Evolutionary conservation across 2,888 invertebrate species (phyloP), one percentile per base, ranked within the genome.

Genomic region (Xylota sylvarum): DNA sequence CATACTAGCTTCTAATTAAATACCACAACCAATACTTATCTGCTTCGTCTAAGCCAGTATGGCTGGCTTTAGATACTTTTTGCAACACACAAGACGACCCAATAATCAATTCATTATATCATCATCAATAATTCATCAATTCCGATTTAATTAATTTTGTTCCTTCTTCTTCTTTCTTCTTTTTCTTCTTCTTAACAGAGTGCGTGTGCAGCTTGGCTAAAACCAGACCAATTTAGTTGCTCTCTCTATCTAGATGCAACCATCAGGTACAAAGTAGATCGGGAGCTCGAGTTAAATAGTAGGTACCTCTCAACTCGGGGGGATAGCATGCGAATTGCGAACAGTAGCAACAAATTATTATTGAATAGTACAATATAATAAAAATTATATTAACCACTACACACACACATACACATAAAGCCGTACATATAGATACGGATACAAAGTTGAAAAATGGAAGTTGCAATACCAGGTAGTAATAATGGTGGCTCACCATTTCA

Each of bases 401-500:
- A 37, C 55, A 60, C 23, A 78, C 17, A 56, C 35, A 70, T 23
- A 48, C 48, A 72, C 1, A 35, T 35, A 35, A 40, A 46, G 30
- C 1, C 5, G 43, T 2, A 80, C 43, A 14, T 12, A 62, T 10
- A 43, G n/a, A 62, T 4, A 12, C 5, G 6, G 6, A 35, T 5
- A 64, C 14, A 77, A 30, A n/a, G n/a, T n/a, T 50, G 12, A 43
- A 62, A 73, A 35, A 90, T 90, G 90, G 89, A 90, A 88, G 89
- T 90, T 73, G 89, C 89, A 72, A 89, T 88, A 84, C 67, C 86
- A 56, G 89, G 88, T 46, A 87, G 89, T 73, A 89, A 87, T 84
- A 90, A 90, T 88, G 89, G 90, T 88, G 89, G 90, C 88, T 91
- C 92, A 84, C 93, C 93, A 84, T 93, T 93, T 89, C 93, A 92